Evolutionary conservation across 2,888 invertebrate species (phyloP), one percentile per base, ranked within the genome.

Genomic region (Clepsis dumicolana): DNA sequence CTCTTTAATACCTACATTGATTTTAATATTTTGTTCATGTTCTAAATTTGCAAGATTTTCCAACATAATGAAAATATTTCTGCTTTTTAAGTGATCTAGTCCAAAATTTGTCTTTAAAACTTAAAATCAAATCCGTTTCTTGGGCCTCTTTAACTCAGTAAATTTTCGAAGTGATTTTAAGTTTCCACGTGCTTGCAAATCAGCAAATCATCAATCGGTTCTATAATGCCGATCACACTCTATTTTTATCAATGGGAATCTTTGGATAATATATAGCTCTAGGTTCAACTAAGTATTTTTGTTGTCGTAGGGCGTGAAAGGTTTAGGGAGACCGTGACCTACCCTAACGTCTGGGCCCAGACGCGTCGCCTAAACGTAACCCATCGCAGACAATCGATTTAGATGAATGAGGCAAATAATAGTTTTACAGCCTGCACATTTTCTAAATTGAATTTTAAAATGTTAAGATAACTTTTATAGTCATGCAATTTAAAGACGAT

Each of bases 271-370:
- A 8, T n/a, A 12, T 21, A 35, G 21, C 54, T 41, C 35, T 62
- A 50, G 29, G 25, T 63, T 35, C 59, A 12, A 38, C 27, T 2
- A 48, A 35, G 57, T 56, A 56, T 62, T 63, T 62, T 50, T 67
- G 48, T 70, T 67, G 60, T n/a, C 66, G 65, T 70, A 70, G 70
- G 70, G 29, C 64, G 54, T 54, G 65, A 59, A 57, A 60, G 63
- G 60, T 41, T 60, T 70, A 64, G 70, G 70, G 63, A 44, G 65
- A 56, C 44, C 78, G 74, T 74, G 87, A 90, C 90, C 90, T 91
- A 81, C 84, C 86, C 75, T 76, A 90, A 90, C 75, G 85, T 84
- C 83, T 86, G 83, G 76, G 77, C 76, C 79, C 81, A 71, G 72
- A 71, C 74, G 69, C 75, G 72, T 70, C 62, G 74, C 72, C 72